phyloP scores from a whole-genome alignment of 2,888 invertebrate genomes.

The Xylocampa areola region DNA sequence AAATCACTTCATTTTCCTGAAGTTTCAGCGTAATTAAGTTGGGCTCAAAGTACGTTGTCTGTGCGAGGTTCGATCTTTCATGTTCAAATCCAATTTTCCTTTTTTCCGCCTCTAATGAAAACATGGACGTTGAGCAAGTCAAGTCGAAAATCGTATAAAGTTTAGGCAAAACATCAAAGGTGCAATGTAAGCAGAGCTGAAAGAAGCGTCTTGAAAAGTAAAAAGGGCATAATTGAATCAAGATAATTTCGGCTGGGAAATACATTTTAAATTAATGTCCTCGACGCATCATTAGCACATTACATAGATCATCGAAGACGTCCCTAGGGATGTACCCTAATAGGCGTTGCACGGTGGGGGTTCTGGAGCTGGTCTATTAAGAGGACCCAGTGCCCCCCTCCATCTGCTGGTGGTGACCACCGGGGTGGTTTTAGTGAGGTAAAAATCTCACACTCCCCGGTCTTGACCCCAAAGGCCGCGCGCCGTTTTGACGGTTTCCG shows the following conservation, averaged over 20 bases:
- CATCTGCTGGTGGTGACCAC: too few species aligned
- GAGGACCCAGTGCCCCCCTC: too few species aligned
- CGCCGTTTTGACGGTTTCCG: too few species aligned
- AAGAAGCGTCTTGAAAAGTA: conserved; percentile 52
- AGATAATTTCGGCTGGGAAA: conserved; percentile 43
- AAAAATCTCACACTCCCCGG: too few species aligned
- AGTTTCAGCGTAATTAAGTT: conserved; percentile 74
- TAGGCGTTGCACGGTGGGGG: too few species aligned
- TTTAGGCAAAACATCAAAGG: conserved; percentile 76
- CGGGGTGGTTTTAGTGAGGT: too few species aligned
- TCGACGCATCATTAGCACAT: neutral
- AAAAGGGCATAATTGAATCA: conserved; percentile 59
- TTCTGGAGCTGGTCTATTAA: too few species aligned
- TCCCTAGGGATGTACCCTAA: neutral
- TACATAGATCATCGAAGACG: too few species aligned
- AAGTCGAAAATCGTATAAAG: conserved; percentile 78
- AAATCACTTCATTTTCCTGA: conserved; percentile 56
- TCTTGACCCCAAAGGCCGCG: too few species aligned
- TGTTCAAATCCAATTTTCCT: conserved; percentile 77
- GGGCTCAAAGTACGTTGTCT: conserved; percentile 65
- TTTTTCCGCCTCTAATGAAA: conserved; percentile 75
- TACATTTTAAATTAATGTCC: conserved; percentile 42
- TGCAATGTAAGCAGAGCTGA: conserved; percentile 55
- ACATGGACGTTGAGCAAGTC: conserved; percentile 71
- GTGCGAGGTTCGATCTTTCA: conserved; percentile 72